These are phyloP conservation scores for Isotomurus palustris DNA, from an alignment of 2,888 invertebrate species.

Conservation along the genomic window DNA sequence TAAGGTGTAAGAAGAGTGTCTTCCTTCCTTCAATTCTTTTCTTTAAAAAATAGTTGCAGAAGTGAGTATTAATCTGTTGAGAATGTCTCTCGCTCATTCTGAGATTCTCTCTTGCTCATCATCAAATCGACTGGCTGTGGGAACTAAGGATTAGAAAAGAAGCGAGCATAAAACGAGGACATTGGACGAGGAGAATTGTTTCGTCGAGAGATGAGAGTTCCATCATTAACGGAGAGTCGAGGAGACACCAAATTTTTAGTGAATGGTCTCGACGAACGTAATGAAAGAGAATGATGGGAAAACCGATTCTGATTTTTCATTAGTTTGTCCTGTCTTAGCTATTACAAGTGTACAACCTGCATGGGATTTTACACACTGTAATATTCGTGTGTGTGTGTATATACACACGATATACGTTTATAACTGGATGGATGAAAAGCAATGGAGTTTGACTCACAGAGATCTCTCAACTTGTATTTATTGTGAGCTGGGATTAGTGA, in stretches of 20 bases:
- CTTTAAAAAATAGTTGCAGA: no score
- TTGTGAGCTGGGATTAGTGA: neutral
- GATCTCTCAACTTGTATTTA: neutral
- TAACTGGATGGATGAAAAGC: constrained; percentile 24
- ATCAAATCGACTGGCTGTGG: constrained; percentile 13
- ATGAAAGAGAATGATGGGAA: neutral
- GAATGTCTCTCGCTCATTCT: neutral
- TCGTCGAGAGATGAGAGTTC: constrained; percentile 6
- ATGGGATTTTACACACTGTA: no score
- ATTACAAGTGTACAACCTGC: no score
- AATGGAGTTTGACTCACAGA: constrained; percentile 12
- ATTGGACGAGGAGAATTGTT: constrained; percentile 12
- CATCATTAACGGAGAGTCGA: neutral
- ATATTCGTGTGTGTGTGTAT: no score
- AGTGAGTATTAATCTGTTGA: no score
- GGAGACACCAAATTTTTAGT: neutral
- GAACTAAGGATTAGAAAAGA: constrained; percentile 8
- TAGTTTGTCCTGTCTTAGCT: no score
- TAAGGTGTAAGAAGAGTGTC: constrained; percentile 18
- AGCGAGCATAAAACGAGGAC: constrained; percentile 9
- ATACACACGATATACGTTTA: no score
- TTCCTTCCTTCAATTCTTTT: neutral
- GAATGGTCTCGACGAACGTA: neutral
- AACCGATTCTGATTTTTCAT: neutral
- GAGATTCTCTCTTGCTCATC: neutral